phyloP scores from a whole-genome alignment of 1,140 invertebrate genomes.

The Linepithema humile region DNA sequence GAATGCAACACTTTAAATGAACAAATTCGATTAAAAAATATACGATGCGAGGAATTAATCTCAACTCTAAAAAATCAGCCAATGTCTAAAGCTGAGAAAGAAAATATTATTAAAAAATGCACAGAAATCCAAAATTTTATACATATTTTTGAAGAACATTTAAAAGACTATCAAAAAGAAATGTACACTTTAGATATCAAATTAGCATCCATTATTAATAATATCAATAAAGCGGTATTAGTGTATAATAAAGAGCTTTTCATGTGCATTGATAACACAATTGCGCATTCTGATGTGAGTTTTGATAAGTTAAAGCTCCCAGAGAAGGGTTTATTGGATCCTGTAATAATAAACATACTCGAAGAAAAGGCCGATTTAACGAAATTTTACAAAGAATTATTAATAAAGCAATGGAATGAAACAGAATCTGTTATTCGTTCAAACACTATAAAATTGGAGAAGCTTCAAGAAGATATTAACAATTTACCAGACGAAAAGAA shows the following conservation, averaged over 20 bases:
- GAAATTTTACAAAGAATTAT: slow-evolving; percentile 63
- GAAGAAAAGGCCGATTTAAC: slow-evolving; percentile 66
- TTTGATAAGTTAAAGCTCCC: slow-evolving; percentile 74
- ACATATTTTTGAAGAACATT: slow-evolving; percentile 71
- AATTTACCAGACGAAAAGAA: slow-evolving; percentile 64
- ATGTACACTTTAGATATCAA: slow-evolving; percentile 75
- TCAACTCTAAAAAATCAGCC: slow-evolving; percentile 68
- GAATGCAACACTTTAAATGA: slow-evolving; percentile 53
- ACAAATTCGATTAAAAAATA: slow-evolving; percentile 58
- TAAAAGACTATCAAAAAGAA: slow-evolving; percentile 77
- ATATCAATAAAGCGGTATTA: slow-evolving; percentile 72
- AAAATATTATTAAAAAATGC: slow-evolving; percentile 72
- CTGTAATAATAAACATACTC: slow-evolving; percentile 66
- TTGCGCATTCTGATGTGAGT: slow-evolving; percentile 56
- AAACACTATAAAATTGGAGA: slow-evolving; percentile 64
- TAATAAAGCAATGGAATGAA: slow-evolving; percentile 58
- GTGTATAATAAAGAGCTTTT: slow-evolving; percentile 76
- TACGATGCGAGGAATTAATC: slow-evolving; percentile 63
- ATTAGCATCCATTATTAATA: slow-evolving; percentile 67
- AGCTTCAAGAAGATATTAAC: slow-evolving; percentile 64
- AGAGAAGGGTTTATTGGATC: slow-evolving; percentile 67
- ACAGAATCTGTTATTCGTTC: slow-evolving; percentile 52
- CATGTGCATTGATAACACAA: slow-evolving; percentile 63
- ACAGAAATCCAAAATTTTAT: slow-evolving; percentile 69
- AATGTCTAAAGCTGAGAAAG: slow-evolving; percentile 72